phyloP scores from a whole-genome alignment of 2,888 invertebrate genomes.

The Pseudeuparius sepicola region DNA sequence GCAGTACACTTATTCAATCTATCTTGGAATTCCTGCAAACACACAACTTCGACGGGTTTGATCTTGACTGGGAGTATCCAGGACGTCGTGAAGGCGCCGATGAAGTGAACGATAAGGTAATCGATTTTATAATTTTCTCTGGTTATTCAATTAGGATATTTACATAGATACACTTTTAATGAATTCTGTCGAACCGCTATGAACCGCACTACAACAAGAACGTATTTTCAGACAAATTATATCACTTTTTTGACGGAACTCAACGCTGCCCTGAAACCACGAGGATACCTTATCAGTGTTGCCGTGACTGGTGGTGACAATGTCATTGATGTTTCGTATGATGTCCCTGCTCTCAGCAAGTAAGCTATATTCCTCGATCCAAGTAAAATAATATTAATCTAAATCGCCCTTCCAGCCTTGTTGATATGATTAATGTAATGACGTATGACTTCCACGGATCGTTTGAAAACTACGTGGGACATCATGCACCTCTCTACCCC shows the following conservation, averaged over 20 bases:
- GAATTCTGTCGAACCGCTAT: no score
- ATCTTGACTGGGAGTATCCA: slow-evolving; percentile 81
- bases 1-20: slow-evolving; percentile 13
- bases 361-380: no score
- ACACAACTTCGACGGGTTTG: slow-evolving; percentile 71
- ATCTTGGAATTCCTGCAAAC: slow-evolving; percentile 17
- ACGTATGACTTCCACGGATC: slow-evolving; percentile 53
- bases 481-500: slow-evolving; percentile 53
- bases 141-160: no score
- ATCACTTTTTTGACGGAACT: slow-evolving; percentile 26
- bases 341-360: slow-evolving; percentile 26
- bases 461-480: slow-evolving; percentile 53
- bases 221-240: slow-evolving; percentile 29
- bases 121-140: background rate
- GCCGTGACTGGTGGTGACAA: slow-evolving; percentile 29
- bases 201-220: no score
- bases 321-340: slow-evolving; percentile 28
- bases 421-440: slow-evolving; percentile 39
- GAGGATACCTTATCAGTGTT: slow-evolving; percentile 27
- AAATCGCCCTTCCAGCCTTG: slow-evolving; percentile 19
- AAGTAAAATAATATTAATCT: background rate
- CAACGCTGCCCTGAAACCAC: slow-evolving; percentile 22
- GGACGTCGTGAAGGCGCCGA: slow-evolving; percentile 37
- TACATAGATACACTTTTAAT: no score
- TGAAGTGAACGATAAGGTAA: slow-evolving; percentile 21